These are phyloP conservation scores for Oscheius sp. DNA, from an alignment of 1,140 invertebrate genomes.

Conservation along the genomic window DNA sequence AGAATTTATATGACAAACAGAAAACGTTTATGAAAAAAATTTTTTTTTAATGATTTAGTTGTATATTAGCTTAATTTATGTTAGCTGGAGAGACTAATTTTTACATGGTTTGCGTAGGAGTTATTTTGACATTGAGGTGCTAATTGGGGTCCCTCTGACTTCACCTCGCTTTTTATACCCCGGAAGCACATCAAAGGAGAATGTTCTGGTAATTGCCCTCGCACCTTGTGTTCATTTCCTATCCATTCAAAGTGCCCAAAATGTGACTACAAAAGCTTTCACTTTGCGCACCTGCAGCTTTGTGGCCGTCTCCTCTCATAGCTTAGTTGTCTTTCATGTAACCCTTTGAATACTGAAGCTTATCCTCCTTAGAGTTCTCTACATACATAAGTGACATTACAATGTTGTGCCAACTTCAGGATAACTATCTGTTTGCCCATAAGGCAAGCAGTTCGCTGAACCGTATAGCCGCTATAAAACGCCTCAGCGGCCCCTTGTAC, in stretches of 20 bases:
- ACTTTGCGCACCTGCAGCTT: neutral
- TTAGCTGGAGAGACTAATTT: too few species aligned
- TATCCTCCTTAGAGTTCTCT: too few species aligned
- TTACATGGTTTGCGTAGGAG: conserved; percentile 7
- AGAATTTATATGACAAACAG: too few species aligned
- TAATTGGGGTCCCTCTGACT: conserved; percentile 1
- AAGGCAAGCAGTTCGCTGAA: neutral
- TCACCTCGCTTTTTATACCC: neutral
- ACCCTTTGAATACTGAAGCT: too few species aligned
- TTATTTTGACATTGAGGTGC: neutral
- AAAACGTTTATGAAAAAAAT: too few species aligned
- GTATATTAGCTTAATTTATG: too few species aligned
- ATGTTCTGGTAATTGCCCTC: neutral
- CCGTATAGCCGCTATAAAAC: neutral
- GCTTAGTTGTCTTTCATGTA: too few species aligned
- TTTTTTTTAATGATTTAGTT: too few species aligned
- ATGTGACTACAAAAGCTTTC: neutral
- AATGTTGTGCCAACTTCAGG: too few species aligned
- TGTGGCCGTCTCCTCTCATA: too few species aligned
- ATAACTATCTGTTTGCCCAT: too few species aligned
- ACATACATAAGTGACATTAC: too few species aligned
- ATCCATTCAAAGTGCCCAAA: neutral
- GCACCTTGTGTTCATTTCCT: neutral
- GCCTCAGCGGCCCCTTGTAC: neutral
- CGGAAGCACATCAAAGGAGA: neutral